Evolutionary conservation across 2,888 invertebrate genomes (phyloP), one percentile per base, ranked within the genome.

Genomic region (Epinotia nisella): DNA sequence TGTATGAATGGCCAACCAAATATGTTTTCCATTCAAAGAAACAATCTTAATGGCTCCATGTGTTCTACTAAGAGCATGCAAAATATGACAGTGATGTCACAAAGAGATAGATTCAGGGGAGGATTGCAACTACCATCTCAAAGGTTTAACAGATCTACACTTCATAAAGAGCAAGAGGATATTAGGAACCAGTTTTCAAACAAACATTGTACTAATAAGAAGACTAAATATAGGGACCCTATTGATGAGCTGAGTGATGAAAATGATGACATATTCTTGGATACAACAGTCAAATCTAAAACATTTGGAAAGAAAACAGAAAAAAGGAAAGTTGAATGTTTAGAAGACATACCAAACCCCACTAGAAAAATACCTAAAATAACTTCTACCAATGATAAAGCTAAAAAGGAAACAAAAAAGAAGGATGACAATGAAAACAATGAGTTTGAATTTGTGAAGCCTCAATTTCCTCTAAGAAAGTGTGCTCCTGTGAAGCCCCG

Each of bases 391-490:
- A 80, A 75, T 65, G 71, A 53, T 62, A 75, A 76, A 61, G 19
- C 61, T n/a, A 77, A 56, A 29, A 58, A 61, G 10, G 45, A 61
- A 66, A 61, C 17, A 39, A 41, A 66, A 35, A 39, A 15, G 3
- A 56, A 49, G 15, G 49, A 75, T 45, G 76, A 73, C 55, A 66
- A 78, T 72, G 71, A 75, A 73, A 60, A 58, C 1, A 80, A 82
- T 71, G 83, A 85, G 61, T 89, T 89, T 83, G 78, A 84, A 74
- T 90, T 90, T 84, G 79, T 82, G 1, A 89, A 87, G 76, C 90
- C 90, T 19, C 75, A 80, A 65, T 78, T 85, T 62, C 90, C 90
- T 53, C 67, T 84, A 17, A 82, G 77, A 72, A 89, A 87, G 78
- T 77, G 71, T 29, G 70, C 45, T 15, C 17, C 49, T 55, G 24